Conservation (phyloP, 2,113 vertebrate genomes). For the Sebastes fasciatus region DNA sequence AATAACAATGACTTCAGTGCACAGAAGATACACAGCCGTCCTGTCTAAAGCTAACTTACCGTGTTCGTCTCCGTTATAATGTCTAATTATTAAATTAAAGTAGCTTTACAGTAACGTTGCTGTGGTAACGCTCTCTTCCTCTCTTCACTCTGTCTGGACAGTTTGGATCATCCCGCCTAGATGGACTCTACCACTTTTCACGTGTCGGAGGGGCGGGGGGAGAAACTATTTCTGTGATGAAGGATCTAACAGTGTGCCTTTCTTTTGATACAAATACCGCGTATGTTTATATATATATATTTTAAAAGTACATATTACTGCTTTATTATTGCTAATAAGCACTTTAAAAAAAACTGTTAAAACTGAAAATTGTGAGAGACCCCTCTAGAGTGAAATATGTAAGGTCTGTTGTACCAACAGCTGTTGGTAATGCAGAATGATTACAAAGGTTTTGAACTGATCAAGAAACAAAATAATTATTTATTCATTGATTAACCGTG, state of each 20-base stretch:
- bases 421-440: not conserved
- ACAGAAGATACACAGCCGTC: not conserved
- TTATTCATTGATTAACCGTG: rapidly evolving
- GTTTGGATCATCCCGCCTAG: slow-evolving; percentile 52
- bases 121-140: too few relatives aligned
- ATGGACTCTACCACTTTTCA: slow-evolving; percentile 51
- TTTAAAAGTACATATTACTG: not conserved
- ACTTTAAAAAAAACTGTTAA: rapidly evolving
- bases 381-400: not conserved
- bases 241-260: rapidly evolving
- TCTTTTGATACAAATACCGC: rapidly evolving
- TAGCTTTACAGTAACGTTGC: not conserved
- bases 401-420: not conserved
- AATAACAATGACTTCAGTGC: not conserved
- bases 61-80: not conserved
- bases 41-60: not conserved
- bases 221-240: rapidly evolving
- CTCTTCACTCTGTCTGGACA: not conserved
- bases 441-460: not conserved
- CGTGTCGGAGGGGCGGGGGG: not conserved
- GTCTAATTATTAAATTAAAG: not conserved
- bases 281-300: rapidly evolving
- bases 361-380: rapidly evolving
- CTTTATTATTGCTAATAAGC: not conserved
- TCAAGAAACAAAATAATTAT: not conserved